A percentile compares a stretch with the other conserved stretches of the same genome.
Conservation (phyloP, 1,140 invertebrate genomes). For the Hylaeus anthracinus region DNA sequence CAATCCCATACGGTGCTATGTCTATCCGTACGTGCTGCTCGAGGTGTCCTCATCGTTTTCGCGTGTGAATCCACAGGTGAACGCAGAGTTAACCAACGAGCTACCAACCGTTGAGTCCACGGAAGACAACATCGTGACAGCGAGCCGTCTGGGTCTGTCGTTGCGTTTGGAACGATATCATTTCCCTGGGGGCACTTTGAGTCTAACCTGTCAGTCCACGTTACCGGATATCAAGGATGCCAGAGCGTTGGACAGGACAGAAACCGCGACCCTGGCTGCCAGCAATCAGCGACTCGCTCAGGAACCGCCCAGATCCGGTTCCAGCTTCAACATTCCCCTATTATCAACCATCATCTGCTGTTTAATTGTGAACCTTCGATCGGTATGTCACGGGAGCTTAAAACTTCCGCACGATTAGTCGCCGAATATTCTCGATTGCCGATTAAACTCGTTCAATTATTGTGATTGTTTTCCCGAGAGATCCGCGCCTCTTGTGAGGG, state of each 20-base stretch:
- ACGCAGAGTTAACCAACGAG: conserved; percentile 62
- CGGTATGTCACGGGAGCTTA: conserved; percentile 11
- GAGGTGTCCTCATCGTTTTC: too few relatives aligned
- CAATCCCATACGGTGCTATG: too few relatives aligned
- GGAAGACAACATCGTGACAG: conserved; percentile 64
- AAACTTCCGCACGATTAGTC: conserved; percentile 18
- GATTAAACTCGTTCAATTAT: background rate
- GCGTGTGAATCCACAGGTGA: conserved; percentile 52
- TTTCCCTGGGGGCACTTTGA: conserved; percentile 72
- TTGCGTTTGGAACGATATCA: conserved; percentile 70
- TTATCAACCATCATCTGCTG: conserved; percentile 7
- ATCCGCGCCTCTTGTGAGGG: background rate
- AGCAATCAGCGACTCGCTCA: conserved; percentile 76
- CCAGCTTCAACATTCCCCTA: background rate
- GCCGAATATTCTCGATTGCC: background rate
- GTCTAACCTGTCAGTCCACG: conserved; percentile 71
- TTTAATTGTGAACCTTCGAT: conserved; percentile 3
- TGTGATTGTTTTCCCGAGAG: background rate
- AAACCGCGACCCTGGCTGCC: conserved; percentile 70
- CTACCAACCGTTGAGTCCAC: conserved; percentile 51
- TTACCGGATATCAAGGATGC: conserved; percentile 67
- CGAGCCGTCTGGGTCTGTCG: conserved; percentile 65
- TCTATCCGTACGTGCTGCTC: background rate
- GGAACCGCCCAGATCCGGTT: conserved; percentile 67
- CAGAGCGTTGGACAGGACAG: conserved; percentile 54